These are phyloP conservation scores for Fragum fragum DNA, from an alignment of 2,888 invertebrate species.

Conservation along the genomic window DNA sequence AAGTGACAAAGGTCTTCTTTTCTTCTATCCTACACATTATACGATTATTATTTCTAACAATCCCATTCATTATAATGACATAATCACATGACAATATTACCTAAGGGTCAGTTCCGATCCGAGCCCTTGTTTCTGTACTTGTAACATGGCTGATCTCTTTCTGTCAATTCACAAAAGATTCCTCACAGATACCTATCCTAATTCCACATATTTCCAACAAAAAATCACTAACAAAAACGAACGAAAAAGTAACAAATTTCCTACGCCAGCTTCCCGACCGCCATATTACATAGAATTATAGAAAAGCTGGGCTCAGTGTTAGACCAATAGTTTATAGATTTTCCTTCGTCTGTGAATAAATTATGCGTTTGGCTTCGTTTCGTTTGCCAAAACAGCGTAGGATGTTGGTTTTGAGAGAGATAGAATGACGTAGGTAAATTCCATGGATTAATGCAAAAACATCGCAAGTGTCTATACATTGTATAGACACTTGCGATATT, in stretches of 20 bases:
- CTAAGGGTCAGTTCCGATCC: constrained; percentile 10
- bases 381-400: constrained; percentile 15
- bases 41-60: too few species aligned
- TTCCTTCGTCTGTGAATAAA: constrained; percentile 50
- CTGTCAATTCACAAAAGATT: background rate
- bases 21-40: too few species aligned
- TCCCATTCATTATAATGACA: constrained; percentile 10
- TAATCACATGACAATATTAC: background rate
- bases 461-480: too few species aligned
- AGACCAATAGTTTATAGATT: constrained; percentile 45
- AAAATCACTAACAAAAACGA: background rate
- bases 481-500: too few species aligned
- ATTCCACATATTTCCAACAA: background rate
- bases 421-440: background rate
- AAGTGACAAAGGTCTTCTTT: too few species aligned
- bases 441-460: too few species aligned
- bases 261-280: background rate
- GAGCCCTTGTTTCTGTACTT: constrained; percentile 3
- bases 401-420: background rate
- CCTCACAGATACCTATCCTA: background rate
- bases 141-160: background rate
- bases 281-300: constrained; percentile 16
- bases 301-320: background rate
- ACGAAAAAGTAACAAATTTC: background rate
- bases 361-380: constrained; percentile 38